phyloP scores from a whole-genome alignment of 2,113 vertebrate genomes.

The Gymnobelideus leadbeateri region DNA sequence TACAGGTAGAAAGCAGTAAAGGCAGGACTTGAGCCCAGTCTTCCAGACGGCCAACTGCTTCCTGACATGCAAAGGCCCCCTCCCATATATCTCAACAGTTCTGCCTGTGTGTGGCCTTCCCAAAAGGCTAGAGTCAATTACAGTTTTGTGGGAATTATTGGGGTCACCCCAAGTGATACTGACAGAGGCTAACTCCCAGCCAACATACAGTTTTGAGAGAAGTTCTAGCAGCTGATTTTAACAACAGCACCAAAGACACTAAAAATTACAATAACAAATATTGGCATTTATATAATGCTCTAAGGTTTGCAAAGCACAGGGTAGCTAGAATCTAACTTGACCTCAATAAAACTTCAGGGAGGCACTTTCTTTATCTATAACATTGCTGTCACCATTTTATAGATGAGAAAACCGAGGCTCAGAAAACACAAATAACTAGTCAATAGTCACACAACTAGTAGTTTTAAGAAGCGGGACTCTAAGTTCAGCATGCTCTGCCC shows the following conservation, averaged over 20 bases:
- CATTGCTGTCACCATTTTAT: background rate
- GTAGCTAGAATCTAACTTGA: background rate
- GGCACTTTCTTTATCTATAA: too few species aligned
- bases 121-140: background rate
- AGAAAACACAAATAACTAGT: too few species aligned
- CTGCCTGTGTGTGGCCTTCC: background rate
- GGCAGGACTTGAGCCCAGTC: background rate
- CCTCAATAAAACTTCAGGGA: background rate
- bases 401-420: too few species aligned
- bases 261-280: background rate
- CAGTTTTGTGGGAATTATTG: background rate
- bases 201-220: background rate
- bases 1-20: background rate
- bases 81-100: background rate
- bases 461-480: too few species aligned
- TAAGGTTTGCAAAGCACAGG: background rate
- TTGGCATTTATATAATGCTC: background rate
- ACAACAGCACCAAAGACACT: background rate
- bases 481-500: too few species aligned
- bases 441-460: too few species aligned
- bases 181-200: background rate
- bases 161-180: background rate
- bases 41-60: background rate
- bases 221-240: background rate
- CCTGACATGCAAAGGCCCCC: background rate